Evolutionary conservation across 2,113 vertebrate species (phyloP).

Genomic region (Podarcis muralis): DNA sequence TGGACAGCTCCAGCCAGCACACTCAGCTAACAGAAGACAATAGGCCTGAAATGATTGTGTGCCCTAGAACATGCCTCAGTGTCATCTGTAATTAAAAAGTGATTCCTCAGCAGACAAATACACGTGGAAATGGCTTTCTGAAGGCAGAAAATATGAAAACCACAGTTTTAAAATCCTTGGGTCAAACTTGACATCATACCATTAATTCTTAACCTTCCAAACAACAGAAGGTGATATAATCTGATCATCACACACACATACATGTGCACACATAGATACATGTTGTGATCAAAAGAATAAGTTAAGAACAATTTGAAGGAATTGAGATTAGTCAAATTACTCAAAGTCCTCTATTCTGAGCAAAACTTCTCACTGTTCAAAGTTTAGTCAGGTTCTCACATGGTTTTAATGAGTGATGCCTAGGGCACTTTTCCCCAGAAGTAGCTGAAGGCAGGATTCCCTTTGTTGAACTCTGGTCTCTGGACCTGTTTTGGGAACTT

Average conservation of each 20-base stretch:
- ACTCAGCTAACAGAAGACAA: not conserved
- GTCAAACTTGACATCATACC: not conserved
- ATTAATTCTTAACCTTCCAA: not conserved
- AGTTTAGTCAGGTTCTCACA: not conserved
- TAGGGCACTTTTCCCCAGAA: not conserved
- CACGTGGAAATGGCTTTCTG: not conserved
- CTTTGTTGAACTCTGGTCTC: conserved; percentile 2
- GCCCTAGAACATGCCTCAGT: not conserved
- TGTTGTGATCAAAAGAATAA: too few species aligned
- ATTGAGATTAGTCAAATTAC: not conserved
- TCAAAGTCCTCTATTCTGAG: not conserved
- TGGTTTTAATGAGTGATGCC: conserved; percentile 3
- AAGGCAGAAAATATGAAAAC: not conserved
- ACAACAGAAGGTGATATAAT: not conserved
- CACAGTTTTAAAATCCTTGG: not conserved
- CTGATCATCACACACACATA: too few species aligned
- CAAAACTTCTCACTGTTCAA: not conserved
- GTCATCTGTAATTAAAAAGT: not conserved
- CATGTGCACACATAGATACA: too few species aligned
- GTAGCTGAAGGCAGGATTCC: not conserved
- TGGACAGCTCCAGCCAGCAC: not conserved
- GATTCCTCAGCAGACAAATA: not conserved
- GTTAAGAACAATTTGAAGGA: not conserved
- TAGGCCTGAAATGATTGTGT: not conserved
- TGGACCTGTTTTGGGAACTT: not conserved